Conservation (phyloP, 1,140 invertebrate species). For the Bombus breviceps region DNA sequence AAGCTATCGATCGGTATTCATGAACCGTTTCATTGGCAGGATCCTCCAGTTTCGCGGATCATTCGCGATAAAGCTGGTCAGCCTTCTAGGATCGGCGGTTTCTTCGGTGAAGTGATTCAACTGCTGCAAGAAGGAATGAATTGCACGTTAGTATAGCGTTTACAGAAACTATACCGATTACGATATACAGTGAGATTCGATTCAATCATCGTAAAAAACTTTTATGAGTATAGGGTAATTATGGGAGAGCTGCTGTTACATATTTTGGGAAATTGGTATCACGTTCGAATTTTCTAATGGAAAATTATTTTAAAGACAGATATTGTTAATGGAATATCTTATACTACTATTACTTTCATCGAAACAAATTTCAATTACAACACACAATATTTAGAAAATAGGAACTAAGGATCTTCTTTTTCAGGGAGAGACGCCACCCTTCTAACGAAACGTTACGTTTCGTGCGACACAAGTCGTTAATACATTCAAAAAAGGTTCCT, state of each 20-base stretch:
- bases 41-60: constrained; percentile 77
- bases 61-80: constrained; percentile 59
- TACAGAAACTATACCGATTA: not conserved
- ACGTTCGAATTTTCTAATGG: not conserved
- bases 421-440: too few relatives aligned
- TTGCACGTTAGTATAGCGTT: constrained; percentile 75
- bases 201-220: too few relatives aligned
- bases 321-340: too few relatives aligned
- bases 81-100: constrained; percentile 74
- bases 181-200: too few relatives aligned
- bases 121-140: constrained; percentile 78
- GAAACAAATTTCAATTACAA: too few relatives aligned
- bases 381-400: too few relatives aligned
- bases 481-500: too few relatives aligned
- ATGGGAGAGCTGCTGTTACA: not conserved
- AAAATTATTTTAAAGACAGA: not conserved
- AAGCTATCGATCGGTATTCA: too few relatives aligned
- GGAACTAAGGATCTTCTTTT: too few relatives aligned
- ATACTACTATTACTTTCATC: too few relatives aligned
- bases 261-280: not conserved
- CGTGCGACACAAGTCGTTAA: too few relatives aligned
- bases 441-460: too few relatives aligned
- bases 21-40: constrained; percentile 56
- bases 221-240: not conserved
- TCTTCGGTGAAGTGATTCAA: constrained; percentile 77